Conservation (phyloP, 2,113 vertebrate genomes). For the Pseudopipra pipra region DNA sequence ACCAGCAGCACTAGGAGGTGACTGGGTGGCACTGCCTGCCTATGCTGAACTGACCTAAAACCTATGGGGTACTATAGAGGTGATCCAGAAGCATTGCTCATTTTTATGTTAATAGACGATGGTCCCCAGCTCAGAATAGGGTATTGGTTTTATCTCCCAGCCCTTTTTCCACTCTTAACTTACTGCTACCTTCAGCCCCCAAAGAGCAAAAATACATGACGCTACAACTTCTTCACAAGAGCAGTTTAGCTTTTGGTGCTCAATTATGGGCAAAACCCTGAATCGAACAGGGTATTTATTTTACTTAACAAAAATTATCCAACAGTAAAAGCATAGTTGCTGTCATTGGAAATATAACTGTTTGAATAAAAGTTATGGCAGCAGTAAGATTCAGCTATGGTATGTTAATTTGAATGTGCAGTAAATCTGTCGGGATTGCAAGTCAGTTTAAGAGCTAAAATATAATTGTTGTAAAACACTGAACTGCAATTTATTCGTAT, state of each 20-base stretch:
- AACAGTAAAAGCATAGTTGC: slow-evolving; percentile 46
- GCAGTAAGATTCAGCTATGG: slow-evolving; percentile 29
- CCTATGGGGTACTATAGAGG: neutral
- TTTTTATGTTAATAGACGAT: neutral
- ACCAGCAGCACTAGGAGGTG: neutral
- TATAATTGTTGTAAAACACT: slow-evolving; percentile 55
- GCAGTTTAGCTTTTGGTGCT: neutral
- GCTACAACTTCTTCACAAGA: neutral
- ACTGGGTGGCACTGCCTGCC: neutral
- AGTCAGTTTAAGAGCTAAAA: slow-evolving; percentile 21
- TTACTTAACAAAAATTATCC: slow-evolving; percentile 48
- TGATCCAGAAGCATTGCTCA: neutral
- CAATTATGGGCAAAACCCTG: neutral
- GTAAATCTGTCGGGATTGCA: slow-evolving; percentile 37
- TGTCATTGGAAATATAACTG: slow-evolving; percentile 31
- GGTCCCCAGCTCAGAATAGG: neutral
- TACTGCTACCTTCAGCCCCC: neutral
- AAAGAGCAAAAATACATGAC: neutral
- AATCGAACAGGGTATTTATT: slow-evolving; percentile 12
- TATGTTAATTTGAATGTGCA: slow-evolving; percentile 51
- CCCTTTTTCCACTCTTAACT: neutral
- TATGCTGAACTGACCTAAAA: neutral
- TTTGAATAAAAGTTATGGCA: slow-evolving; percentile 49
- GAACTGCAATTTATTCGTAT: slow-evolving; percentile 16
- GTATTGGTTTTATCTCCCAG: neutral